Base-by-base conservation (phyloP, 2,888 invertebrate genomes). In the Uropetala carovei region DNA sequence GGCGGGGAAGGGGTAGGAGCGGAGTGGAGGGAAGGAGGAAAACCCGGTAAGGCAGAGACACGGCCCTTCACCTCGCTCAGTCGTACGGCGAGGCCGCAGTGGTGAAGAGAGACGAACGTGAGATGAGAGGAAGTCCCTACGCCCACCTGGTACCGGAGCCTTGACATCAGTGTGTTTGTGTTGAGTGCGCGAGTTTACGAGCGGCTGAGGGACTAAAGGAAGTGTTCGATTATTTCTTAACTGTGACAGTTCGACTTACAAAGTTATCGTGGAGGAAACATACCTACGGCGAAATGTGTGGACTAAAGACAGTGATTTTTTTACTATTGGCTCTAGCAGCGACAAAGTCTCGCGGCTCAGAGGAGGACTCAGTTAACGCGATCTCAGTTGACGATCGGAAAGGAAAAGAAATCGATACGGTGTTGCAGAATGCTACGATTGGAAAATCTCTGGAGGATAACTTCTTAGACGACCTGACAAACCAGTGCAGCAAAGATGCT, bases 381-480 rank as follows among this genome's bases (percentile, higher is more conserved):
- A 93, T 93, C 5, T 94, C 94, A 16, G 95, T 95, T 93, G 94
- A 94, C 7, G 95, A 94, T 1, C 18, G 60, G 22, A 59, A 59
- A 27, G 86, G 30, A 27, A 60, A 30, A 30, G 60, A 13, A 82
- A 92, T 94, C n/a, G 93, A 95, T 43, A 94, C 94, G 56, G 93
- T 94, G 92, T 94, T 94, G n/a, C 94, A 94, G 91, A 93, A 94
- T 0, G 93, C 94, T 14, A 93, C 93, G 22, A 95, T 95, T 93
- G 94, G 94, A 8, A 92, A 93, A 13, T 94, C 94, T 18, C 94
- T 94, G 93, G 97, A 97, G 91, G 97, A 97, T 93, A 95, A 96
- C 93, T 95, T 98, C 92, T 98, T 98, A 98, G 96, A 96, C 93
- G 96, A 96, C 92, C 96, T 98, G 93, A 95, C 98, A 92, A 96